phyloP scores from a whole-genome alignment of 2,113 vertebrate genomes.

The Ammodytes marinus region DNA sequence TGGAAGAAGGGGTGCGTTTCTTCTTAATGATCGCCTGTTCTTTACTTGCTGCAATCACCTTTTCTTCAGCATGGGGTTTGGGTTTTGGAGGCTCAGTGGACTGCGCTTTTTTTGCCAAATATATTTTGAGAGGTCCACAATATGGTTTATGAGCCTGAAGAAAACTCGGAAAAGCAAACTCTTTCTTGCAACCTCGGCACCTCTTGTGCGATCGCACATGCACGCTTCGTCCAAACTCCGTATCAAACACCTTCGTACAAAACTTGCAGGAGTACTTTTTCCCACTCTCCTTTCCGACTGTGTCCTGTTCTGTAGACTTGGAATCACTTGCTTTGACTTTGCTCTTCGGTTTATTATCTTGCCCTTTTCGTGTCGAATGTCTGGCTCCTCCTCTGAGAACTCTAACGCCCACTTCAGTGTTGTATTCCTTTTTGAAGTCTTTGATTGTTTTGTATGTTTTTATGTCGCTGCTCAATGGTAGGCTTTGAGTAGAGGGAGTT shows the following conservation, averaged over 20 bases:
- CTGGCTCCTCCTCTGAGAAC: not conserved
- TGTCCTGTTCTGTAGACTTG: not conserved
- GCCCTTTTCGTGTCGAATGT: not conserved
- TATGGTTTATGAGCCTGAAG: not conserved
- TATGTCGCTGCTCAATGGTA: not conserved
- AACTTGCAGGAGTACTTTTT: constrained; percentile 24
- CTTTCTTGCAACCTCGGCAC: constrained; percentile 57
- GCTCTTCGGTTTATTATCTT: not conserved
- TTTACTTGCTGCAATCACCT: not conserved
- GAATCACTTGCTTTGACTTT: not conserved
- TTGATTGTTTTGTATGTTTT: not conserved
- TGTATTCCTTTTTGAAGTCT: constrained; percentile 6
- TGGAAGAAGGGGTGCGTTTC: not conserved
- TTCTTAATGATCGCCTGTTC: not conserved
- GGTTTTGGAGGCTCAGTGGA: not conserved
- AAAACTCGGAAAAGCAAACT: constrained; percentile 12
- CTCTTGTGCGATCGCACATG: constrained; percentile 52
- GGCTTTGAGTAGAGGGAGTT: accelerated
- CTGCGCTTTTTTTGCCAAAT: not conserved
- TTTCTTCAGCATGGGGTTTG: not conserved
- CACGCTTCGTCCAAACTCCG: constrained; percentile 18
- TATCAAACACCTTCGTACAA: constrained; percentile 50
- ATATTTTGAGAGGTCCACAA: constrained; percentile 20
- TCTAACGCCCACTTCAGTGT: not conserved
- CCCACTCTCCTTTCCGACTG: accelerated